phyloP scores from a whole-genome alignment of 2,113 vertebrate species.

The Pelodiscus sinensis region DNA sequence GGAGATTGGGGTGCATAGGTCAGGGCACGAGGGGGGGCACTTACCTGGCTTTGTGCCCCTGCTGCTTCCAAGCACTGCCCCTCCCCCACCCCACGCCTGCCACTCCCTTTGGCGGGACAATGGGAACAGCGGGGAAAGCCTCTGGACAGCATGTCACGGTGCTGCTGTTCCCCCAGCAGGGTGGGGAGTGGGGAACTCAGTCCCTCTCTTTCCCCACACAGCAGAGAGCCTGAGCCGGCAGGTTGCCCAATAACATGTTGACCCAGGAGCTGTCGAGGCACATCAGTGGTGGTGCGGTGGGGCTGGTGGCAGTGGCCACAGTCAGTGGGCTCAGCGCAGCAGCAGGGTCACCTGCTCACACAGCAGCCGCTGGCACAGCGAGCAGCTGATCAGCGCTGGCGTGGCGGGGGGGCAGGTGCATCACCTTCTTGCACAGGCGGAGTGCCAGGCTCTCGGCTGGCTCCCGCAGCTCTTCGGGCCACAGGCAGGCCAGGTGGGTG shows the following conservation, averaged over 20 bases:
- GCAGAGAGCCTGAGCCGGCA: conserved; percentile 67
- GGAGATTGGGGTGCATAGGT: no score
- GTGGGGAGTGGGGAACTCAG: no score
- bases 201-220: no score
- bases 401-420: conserved; percentile 47
- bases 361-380: conserved; percentile 81
- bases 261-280: conserved; percentile 58
- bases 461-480: conserved; percentile 80
- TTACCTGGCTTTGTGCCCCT: no score
- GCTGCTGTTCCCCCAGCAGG: no score
- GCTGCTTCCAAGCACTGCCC: no score
- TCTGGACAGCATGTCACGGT: no score
- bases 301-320: conserved; percentile 2
- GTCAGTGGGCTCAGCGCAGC: conserved; percentile 69
- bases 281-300: not conserved
- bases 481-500: conserved; percentile 76
- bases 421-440: conserved; percentile 81
- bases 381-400: conserved; percentile 79
- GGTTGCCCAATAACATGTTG: conserved; percentile 84
- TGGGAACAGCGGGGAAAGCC: no score
- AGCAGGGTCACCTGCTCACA: conserved; percentile 83
- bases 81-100: no score
- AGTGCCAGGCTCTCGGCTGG: conserved; percentile 82
- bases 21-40: no score
- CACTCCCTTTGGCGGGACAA: no score